Evolutionary conservation across 64 coral and sea anemone species (phyloP).

Genomic region (Montipora cactus): DNA sequence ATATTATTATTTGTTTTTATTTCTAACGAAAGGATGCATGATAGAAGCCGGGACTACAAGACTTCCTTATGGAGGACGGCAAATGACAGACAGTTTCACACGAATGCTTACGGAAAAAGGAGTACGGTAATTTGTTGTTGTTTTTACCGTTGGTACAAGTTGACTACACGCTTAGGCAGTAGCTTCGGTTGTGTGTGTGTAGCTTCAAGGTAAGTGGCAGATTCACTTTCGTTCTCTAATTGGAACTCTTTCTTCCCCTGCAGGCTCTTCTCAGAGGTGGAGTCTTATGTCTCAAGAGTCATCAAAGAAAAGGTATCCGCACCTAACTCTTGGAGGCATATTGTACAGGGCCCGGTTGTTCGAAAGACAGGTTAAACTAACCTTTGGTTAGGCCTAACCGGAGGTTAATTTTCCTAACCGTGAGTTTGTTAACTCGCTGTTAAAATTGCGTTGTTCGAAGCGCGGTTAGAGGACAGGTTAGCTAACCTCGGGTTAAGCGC

Average conservation of each 20-base stretch:
- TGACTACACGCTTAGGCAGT: too few species aligned
- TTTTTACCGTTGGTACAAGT: too few species aligned
- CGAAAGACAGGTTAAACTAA: too few species aligned
- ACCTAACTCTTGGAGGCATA: background rate
- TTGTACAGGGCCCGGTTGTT: too few species aligned
- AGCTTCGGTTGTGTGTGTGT: too few species aligned
- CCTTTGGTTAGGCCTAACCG: too few species aligned
- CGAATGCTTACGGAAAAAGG: conserved; percentile 87
- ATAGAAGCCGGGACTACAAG: conserved; percentile 81
- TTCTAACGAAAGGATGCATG: conserved; percentile 62
- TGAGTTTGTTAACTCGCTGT: too few species aligned
- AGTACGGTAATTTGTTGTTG: conserved; percentile 56
- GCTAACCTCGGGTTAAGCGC: too few species aligned
- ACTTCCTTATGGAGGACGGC: conserved; percentile 90
- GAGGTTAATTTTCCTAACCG: too few species aligned
- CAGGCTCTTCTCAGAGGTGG: conserved; percentile 90
- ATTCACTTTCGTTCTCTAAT: background rate
- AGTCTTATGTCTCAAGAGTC: conserved; percentile 75
- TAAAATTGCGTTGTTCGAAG: too few species aligned
- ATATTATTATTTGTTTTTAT: too few species aligned
- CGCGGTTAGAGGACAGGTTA: too few species aligned
- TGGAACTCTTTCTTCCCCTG: background rate
- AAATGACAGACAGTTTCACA: conserved; percentile 84
- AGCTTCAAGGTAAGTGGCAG: background rate
- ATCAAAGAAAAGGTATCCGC: conserved; percentile 88